Conservation (phyloP, 2,113 vertebrate species). For the Bufo bufo region DNA sequence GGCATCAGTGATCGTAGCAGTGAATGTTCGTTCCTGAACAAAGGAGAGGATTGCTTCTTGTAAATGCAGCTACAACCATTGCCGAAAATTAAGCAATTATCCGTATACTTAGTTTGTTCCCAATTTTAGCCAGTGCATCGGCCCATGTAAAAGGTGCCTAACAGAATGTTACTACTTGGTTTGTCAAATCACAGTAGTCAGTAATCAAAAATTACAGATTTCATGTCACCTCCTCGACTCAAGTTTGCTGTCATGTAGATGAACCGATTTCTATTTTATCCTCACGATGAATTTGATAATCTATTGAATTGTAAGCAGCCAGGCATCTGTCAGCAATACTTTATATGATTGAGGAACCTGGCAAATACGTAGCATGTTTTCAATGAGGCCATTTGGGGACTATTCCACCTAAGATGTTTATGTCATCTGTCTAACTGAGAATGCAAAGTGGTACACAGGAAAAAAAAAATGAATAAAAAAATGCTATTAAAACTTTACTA, state of each 20-base stretch:
- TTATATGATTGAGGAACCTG: not conserved
- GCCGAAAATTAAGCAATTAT: too few species aligned
- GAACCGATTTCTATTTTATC: not conserved
- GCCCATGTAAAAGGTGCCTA: too few species aligned
- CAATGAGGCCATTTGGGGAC: conserved; percentile 9
- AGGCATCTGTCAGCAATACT: not conserved
- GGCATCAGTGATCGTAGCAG: too few species aligned
- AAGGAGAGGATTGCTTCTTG: too few species aligned
- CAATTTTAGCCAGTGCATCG: too few species aligned
- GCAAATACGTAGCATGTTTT: conserved; percentile 4
- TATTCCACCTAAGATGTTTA: not conserved
- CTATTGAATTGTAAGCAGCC: not conserved
- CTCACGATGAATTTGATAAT: not conserved
- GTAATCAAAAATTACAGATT: not conserved
- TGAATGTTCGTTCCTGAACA: too few species aligned
- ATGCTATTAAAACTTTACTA: conserved; percentile 20
- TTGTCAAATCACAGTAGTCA: not conserved
- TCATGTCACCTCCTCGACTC: not conserved
- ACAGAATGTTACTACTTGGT: not conserved
- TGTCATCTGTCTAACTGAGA: conserved; percentile 26
- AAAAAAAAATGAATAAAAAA: conserved; percentile 19
- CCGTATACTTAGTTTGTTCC: too few species aligned
- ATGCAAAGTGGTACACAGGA: conserved; percentile 23
- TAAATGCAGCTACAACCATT: too few species aligned
- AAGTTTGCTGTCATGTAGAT: not conserved